Conservation (phyloP, 2,113 vertebrate species). For the Syngnathoides biaculeatus region DNA sequence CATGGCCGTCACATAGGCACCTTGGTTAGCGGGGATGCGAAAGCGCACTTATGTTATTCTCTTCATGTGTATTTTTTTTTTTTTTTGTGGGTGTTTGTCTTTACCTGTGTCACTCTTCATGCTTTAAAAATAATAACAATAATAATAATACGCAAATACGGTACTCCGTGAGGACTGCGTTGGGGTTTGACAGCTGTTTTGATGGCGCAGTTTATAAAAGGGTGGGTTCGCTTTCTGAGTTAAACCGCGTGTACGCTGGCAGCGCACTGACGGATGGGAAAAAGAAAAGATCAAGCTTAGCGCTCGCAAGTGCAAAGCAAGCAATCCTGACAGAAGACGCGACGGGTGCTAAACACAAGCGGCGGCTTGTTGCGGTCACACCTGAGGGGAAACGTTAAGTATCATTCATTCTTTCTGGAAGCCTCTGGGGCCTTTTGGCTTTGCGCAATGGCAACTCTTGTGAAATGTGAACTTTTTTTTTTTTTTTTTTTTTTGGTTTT, state of each 20-base stretch:
- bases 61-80: too few species aligned
- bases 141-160: background rate
- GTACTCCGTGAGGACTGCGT: background rate
- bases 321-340: conserved; percentile 39
- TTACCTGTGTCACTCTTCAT: too few species aligned
- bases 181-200: background rate
- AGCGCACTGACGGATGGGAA: background rate
- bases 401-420: conserved; percentile 22
- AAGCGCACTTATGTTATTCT: too few species aligned
- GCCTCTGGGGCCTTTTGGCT: conserved; percentile 1
- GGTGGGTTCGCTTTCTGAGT: background rate
- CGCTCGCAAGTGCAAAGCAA: conserved; percentile 33
- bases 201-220: background rate
- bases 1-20: too few species aligned
- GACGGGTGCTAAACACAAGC: conserved; percentile 41
- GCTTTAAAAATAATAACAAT: background rate
- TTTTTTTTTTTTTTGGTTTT: background rate
- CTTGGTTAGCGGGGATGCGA: too few species aligned
- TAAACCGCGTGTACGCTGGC: background rate
- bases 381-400: conserved; percentile 25
- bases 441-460: conserved; percentile 30
- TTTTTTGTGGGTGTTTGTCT: too few species aligned
- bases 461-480: conserved; percentile 5
- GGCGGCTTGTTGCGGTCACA: conserved; percentile 45
- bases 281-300: conserved; percentile 37